Evolutionary conservation across 1,140 invertebrate species (phyloP), one percentile per base, ranked within the genome.

Genomic region (Periplaneta americana): DNA sequence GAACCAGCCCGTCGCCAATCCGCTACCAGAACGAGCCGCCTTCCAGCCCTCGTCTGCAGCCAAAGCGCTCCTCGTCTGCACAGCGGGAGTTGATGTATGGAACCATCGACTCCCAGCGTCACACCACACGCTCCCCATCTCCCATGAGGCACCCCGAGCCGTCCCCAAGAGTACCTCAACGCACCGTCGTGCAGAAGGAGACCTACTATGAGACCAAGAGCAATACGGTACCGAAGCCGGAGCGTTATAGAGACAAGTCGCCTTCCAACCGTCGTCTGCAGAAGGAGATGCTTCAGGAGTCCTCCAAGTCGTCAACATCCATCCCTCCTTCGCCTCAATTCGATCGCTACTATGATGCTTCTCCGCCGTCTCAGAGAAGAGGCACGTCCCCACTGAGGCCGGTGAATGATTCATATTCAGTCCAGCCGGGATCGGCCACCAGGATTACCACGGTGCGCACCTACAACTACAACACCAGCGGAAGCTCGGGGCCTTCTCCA

Each of bases 201-300:
- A 34, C 33, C 34, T 76, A 81, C 74, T 76, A 81, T 32, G 81
- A 82, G 35, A 66, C 35, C n/a, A 78, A 35, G 75, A 22, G n/a
- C 33, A 66, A 28, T 11, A 32, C n/a, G 35, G 33, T 39, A 4
- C 39, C 79, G 9, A 35, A 35, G 18, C 75, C n/a, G 28, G 75
- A 76, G 13, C 81, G 76, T 35, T 81, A 81, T 36, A 66, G 82
- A 10, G 82, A 82, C 39, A 82, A 82, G 66, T 82, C 82, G 8
- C 82, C 82, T 15, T 75, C 82, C 11, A 81, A 80, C n/a, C 78
- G 80, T 57, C 78, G 82, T 28, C 74, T 82, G 34, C 78, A 82
- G 28, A 35, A 78, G 22, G 82, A 82, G 18, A 0, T 81, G 35
- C 39, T 37, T 36, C 75, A 78, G 22, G 80, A 80, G 74, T 34